Evolutionary conservation across 2,797 vertebrate species (phyloP).

Genomic region (Oreochromis grahami): DNA sequence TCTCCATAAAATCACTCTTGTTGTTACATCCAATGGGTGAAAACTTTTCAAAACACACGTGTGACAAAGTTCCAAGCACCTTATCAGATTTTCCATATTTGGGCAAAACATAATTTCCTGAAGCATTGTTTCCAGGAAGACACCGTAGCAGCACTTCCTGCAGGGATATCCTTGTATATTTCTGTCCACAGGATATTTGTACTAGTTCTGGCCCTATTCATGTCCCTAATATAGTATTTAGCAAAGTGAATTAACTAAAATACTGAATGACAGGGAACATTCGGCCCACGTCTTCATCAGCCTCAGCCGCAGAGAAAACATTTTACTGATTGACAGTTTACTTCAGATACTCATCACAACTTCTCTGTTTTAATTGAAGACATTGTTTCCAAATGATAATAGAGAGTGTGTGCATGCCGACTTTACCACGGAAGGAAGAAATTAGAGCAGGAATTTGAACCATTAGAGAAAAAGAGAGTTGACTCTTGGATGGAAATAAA

Average conservation of each 20-base stretch:
- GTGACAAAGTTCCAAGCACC: background rate
- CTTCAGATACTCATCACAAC: background rate
- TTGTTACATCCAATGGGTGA: background rate
- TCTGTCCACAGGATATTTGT: conserved; percentile 41
- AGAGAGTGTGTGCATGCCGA: conserved; percentile 22
- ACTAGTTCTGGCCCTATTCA: background rate
- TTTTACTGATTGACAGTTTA: background rate
- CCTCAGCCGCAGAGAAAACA: background rate
- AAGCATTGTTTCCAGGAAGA: conserved; percentile 34
- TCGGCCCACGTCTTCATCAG: background rate
- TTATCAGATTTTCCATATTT: conserved; percentile 23
- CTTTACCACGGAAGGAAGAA: conserved; percentile 8
- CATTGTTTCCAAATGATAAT: conserved; percentile 8
- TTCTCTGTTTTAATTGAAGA: background rate
- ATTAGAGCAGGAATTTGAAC: background rate
- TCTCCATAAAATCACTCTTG: background rate
- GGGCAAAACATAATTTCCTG: conserved; percentile 39
- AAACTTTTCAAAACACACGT: background rate
- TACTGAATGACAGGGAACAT: background rate
- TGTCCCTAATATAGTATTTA: conserved; percentile 24
- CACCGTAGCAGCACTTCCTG: conserved; percentile 39
- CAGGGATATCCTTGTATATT: conserved; percentile 56
- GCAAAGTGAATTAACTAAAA: background rate
- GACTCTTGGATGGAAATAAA: background rate
- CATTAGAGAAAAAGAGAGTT: background rate